phyloP scores from a whole-genome alignment of 2,113 vertebrate genomes.

The Salvelinus alpinus region DNA sequence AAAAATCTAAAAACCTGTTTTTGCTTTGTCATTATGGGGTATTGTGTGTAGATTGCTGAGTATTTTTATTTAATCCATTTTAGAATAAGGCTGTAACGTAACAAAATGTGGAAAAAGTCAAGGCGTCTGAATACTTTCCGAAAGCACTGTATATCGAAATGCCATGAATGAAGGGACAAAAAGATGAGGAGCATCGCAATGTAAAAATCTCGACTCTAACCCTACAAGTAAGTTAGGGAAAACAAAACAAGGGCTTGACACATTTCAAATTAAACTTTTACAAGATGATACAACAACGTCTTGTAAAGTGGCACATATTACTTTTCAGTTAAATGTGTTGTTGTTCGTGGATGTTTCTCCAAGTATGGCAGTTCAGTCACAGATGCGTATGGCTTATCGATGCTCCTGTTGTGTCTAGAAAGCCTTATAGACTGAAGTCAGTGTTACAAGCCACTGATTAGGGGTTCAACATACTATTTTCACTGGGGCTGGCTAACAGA shows the following conservation, averaged over 20 bases:
- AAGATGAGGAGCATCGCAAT: conserved; percentile 5
- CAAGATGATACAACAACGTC: not conserved
- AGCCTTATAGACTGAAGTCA: not conserved
- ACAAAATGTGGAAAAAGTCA: too few relatives aligned
- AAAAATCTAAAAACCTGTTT: too few relatives aligned
- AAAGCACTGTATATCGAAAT: not conserved
- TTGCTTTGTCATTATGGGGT: too few relatives aligned
- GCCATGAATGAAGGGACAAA: conserved; percentile 13
- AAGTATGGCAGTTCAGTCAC: not conserved
- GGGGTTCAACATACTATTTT: too few relatives aligned
- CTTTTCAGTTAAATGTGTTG: not conserved
- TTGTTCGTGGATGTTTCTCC: not conserved
- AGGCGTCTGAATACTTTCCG: too few relatives aligned
- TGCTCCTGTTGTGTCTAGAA: conserved; percentile 19
- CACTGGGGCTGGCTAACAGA: too few relatives aligned
- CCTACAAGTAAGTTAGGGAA: conserved; percentile 19
- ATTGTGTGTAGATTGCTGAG: too few relatives aligned
- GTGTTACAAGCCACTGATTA: too few relatives aligned
- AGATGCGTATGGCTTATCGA: conserved; percentile 25
- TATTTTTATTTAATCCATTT: too few relatives aligned
- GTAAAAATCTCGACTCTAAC: not conserved
- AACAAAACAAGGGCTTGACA: not conserved
- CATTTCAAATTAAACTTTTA: conserved; percentile 35
- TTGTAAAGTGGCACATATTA: not conserved
- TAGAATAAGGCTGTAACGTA: too few relatives aligned